These are phyloP conservation scores for Drosophila siamana DNA, from an alignment of 2,888 invertebrate species.

Conservation along the genomic window DNA sequence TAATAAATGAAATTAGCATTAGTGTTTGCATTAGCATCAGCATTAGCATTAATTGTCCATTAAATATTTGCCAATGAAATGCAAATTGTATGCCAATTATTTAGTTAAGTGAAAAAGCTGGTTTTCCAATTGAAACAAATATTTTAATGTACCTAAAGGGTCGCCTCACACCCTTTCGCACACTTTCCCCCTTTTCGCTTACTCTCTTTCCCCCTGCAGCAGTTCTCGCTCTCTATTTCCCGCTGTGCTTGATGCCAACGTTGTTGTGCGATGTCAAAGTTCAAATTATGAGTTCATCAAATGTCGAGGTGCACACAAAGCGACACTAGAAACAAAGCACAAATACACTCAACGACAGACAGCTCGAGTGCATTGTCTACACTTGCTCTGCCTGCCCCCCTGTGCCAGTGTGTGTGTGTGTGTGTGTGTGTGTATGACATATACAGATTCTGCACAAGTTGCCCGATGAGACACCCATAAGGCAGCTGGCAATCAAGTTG, in stretches of 20 bases:
- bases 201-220: too few relatives aligned
- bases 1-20: constrained; percentile 51
- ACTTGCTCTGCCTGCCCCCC: neutral
- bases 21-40: constrained; percentile 22
- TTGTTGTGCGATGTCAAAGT: constrained; percentile 62
- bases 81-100: constrained; percentile 10
- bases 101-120: neutral
- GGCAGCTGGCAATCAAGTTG: constrained; percentile 5
- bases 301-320: constrained; percentile 58
- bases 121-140: constrained; percentile 36
- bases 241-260: neutral
- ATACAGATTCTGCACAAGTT: constrained; percentile 17
- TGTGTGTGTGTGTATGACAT: neutral
- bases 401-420: neutral
- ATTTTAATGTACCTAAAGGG: neutral
- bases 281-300: constrained; percentile 78
- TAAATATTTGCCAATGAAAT: constrained; percentile 6
- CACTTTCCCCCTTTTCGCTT: neutral
- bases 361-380: constrained; percentile 62
- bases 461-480: constrained; percentile 11
- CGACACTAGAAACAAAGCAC: constrained; percentile 73
- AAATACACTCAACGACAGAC: constrained; percentile 76
- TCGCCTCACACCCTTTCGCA: neutral
- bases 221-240: neutral
- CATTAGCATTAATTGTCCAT: constrained; percentile 15